Conservation (phyloP, 2,113 vertebrate species). For the Melanerpes formicivorus region DNA sequence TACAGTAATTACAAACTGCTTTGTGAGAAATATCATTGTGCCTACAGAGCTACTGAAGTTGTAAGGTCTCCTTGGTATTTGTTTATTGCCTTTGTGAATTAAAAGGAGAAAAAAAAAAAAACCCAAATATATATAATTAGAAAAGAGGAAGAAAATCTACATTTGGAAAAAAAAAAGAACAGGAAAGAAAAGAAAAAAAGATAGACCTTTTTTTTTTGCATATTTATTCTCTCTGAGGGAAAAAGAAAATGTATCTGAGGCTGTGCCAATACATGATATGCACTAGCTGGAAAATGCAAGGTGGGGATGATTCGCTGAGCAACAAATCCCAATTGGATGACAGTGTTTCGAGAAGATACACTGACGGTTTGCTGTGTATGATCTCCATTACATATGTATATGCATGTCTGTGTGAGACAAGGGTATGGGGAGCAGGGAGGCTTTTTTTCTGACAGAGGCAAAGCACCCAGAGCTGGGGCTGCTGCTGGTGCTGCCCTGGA, state of each 20-base stretch:
- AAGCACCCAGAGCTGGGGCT: not conserved
- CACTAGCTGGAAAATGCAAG: not conserved
- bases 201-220: not conserved
- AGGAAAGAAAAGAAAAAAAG: not conserved
- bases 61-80: not conserved
- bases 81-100: constrained; percentile 12
- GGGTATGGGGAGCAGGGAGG: not conserved
- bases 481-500: not conserved
- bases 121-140: not conserved
- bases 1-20: constrained; percentile 50
- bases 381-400: not conserved
- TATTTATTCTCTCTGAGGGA: not conserved
- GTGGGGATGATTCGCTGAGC: fast-evolving
- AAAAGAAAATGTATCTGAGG: not conserved
- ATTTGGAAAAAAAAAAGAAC: not conserved
- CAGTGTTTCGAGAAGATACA: not conserved
- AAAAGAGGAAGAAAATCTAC: not conserved
- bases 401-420: fast-evolving
- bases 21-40: constrained; percentile 55
- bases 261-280: not conserved
- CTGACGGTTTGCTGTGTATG: not conserved
- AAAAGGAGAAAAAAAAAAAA: not conserved
- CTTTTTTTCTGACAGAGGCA: not conserved
- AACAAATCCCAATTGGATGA: not conserved
- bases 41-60: constrained; percentile 40